Percentiles rank a stretch among this genome's conserved stretches.
Evolutionary conservation across 1,140 invertebrate species (phyloP).

Genomic region (Eciton burchellii): DNA sequence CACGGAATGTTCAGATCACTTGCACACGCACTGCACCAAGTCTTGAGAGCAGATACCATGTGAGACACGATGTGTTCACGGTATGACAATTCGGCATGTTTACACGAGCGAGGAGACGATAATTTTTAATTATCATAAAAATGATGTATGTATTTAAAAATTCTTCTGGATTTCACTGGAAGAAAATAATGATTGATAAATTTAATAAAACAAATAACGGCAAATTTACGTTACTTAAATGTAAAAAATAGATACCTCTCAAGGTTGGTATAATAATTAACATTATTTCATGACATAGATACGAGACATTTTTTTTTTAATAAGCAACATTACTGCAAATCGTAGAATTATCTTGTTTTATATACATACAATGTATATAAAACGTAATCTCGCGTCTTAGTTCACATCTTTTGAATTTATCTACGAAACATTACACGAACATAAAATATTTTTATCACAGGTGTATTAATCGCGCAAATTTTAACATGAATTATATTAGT

Average conservation of each 20-base stretch:
- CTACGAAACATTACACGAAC: background rate
- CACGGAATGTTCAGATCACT: constrained; percentile 66
- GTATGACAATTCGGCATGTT: background rate
- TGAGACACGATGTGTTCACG: constrained; percentile 42
- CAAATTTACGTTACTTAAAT: background rate
- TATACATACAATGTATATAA: no score
- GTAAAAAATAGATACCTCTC: background rate
- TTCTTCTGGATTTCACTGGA: background rate
- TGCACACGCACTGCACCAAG: constrained; percentile 75
- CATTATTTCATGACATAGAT: constrained; percentile 2
- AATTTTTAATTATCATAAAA: background rate
- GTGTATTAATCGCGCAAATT: background rate
- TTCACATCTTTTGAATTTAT: background rate
- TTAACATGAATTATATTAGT: background rate
- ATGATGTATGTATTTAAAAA: background rate
- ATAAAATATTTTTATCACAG: no score
- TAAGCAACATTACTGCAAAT: background rate
- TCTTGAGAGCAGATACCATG: constrained; percentile 55
- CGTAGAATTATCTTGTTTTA: constrained; percentile 8
- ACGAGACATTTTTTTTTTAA: background rate
- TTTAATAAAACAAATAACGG: background rate
- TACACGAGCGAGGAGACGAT: constrained; percentile 31
- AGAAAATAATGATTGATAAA: background rate
- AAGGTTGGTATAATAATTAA: background rate
- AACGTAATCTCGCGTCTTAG: background rate